Evolutionary conservation across 1,140 invertebrate genomes (phyloP).

Genomic region (Dendrolimus kikuchii): DNA sequence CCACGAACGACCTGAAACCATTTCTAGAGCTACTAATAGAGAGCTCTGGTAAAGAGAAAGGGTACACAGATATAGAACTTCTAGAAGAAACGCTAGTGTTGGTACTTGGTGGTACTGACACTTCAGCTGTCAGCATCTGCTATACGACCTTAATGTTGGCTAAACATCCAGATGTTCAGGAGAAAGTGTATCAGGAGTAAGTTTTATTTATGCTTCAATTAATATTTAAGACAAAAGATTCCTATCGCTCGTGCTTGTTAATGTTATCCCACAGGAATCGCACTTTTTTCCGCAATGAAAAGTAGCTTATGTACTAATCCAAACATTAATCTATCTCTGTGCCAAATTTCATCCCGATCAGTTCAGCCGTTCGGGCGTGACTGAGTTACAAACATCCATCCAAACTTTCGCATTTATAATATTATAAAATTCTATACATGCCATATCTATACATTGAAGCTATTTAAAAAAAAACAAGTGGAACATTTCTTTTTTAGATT

Average conservation of each 20-base stretch:
- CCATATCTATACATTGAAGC: too few species aligned
- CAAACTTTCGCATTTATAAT: too few species aligned
- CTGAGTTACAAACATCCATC: too few species aligned
- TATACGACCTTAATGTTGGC: conserved; percentile 15
- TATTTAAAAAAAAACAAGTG: too few species aligned
- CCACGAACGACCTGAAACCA: conserved; percentile 3
- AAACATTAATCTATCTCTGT: too few species aligned
- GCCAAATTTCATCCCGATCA: too few species aligned
- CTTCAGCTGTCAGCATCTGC: conserved; percentile 17
- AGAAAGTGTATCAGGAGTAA: conserved; percentile 28
- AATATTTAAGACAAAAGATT: background rate
- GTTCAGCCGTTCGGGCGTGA: too few species aligned
- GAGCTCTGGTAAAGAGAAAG: conserved; percentile 7
- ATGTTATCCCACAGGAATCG: background rate
- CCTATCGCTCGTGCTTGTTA: background rate
- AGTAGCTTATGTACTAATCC: too few species aligned
- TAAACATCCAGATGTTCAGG: conserved; percentile 21
- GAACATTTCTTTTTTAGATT: too few species aligned
- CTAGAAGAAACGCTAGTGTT: conserved; percentile 21
- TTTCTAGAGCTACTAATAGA: conserved; percentile 18
- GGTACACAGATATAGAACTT: conserved; percentile 12
- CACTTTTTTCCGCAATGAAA: too few species aligned
- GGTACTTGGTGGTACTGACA: conserved; percentile 23
- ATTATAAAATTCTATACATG: too few species aligned
- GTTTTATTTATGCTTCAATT: conserved; percentile 5